Conservation (phyloP, 2,888 invertebrate genomes). For the Chrysina gloriosa region DNA sequence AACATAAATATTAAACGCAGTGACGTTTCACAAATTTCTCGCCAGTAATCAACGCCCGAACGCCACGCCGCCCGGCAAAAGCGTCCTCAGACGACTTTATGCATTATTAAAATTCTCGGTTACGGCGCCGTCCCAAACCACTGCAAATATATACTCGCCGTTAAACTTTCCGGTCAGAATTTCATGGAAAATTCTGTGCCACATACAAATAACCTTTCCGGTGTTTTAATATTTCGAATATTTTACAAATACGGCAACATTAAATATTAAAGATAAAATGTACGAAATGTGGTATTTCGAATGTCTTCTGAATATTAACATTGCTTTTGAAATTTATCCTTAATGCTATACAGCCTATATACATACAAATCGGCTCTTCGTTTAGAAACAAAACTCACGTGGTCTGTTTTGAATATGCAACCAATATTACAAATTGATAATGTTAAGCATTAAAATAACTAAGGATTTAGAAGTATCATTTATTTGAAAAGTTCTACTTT, state of each 20-base stretch:
- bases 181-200: constrained; percentile 1
- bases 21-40: constrained; percentile 44
- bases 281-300: too few relatives aligned
- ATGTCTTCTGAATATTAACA: too few relatives aligned
- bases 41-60: constrained; percentile 46
- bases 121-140: constrained; percentile 22
- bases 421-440: too few relatives aligned
- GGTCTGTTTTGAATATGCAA: too few relatives aligned
- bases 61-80: constrained; percentile 39
- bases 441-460: too few relatives aligned
- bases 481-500: too few relatives aligned
- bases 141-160: constrained; percentile 23
- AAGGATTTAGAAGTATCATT: too few relatives aligned
- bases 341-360: too few relatives aligned
- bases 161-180: constrained; percentile 29
- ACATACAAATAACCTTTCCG: constrained; percentile 15
- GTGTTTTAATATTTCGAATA: constrained; percentile 13
- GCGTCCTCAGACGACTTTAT: constrained; percentile 42
- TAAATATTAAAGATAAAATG: not conserved
- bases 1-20: constrained; percentile 49
- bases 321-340: too few relatives aligned
- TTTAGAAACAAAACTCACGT: too few relatives aligned
- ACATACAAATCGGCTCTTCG: too few relatives aligned
- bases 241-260: not conserved
- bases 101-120: constrained; percentile 43